Evolutionary conservation across 2,113 vertebrate species (phyloP).

Genomic region (Halcyon malimbica): DNA sequence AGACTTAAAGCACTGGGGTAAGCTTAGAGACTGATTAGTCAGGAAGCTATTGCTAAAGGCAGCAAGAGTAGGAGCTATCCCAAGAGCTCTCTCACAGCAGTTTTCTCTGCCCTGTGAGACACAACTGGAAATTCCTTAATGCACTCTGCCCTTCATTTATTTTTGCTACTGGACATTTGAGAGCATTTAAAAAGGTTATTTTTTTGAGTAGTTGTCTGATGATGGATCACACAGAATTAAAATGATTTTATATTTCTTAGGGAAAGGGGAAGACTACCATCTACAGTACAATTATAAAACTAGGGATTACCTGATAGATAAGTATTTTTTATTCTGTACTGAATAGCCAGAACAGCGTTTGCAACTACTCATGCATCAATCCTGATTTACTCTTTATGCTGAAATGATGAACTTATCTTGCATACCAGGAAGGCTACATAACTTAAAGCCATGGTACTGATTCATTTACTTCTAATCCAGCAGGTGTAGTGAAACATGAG

Average conservation of each 20-base stretch:
- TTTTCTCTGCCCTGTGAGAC: slow-evolving; percentile 56
- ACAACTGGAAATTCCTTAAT: slow-evolving; percentile 67
- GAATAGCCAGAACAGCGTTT: background rate
- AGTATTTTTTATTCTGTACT: background rate
- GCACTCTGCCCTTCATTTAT: slow-evolving; percentile 73
- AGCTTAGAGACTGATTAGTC: slow-evolving; percentile 79
- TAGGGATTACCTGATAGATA: background rate
- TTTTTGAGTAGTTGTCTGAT: slow-evolving; percentile 62
- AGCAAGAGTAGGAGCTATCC: slow-evolving; percentile 47
- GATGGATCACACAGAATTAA: slow-evolving; percentile 75
- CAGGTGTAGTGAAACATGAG: background rate
- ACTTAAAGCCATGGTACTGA: background rate
- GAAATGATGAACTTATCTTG: background rate
- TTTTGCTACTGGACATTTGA: slow-evolving; percentile 74
- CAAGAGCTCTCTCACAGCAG: slow-evolving; percentile 43
- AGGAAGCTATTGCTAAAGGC: slow-evolving; percentile 71
- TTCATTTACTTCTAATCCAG: background rate
- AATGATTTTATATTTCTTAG: slow-evolving; percentile 39
- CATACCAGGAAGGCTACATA: background rate
- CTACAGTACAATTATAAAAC: slow-evolving; percentile 71
- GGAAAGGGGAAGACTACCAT: slow-evolving; percentile 69
- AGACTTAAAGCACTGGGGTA: slow-evolving; percentile 73
- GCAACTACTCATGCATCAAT: background rate
- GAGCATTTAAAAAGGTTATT: slow-evolving; percentile 67
- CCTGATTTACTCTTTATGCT: background rate